These are phyloP conservation scores for Cryptoblepharus egeriae DNA, from an alignment of 2,797 vertebrate species.

Conservation along the genomic window DNA sequence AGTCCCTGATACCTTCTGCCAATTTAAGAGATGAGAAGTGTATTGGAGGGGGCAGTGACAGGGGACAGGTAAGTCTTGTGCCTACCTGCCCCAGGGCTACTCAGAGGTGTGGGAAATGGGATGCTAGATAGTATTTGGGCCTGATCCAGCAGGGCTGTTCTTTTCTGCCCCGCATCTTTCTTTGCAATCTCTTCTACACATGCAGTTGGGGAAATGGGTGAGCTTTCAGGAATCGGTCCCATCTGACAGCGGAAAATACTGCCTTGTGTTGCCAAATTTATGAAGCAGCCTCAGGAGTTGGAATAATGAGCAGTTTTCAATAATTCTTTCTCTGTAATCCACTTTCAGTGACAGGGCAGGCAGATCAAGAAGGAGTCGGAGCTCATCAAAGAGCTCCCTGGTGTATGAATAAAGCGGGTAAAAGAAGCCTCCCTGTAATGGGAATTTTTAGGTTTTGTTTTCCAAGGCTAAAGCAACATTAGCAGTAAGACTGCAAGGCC, in stretches of 20 bases:
- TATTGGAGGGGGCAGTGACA: too few relatives aligned
- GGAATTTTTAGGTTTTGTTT: slow-evolving; percentile 19
- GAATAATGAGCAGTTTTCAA: neutral
- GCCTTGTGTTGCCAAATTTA: neutral
- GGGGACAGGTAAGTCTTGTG: too few relatives aligned
- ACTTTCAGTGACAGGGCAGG: neutral
- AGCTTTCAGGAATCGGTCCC: too few relatives aligned
- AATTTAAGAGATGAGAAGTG: too few relatives aligned
- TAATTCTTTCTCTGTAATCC: slow-evolving; percentile 5
- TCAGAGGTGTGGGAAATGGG: too few relatives aligned
- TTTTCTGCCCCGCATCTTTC: too few relatives aligned
- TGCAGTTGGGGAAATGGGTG: too few relatives aligned
- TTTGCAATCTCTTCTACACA: too few relatives aligned
- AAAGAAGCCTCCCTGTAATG: slow-evolving; percentile 46
- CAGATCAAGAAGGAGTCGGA: slow-evolving; percentile 31
- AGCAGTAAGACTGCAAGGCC: slow-evolving; percentile 35
- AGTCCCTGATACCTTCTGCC: too few relatives aligned
- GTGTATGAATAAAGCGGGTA: slow-evolving; percentile 25
- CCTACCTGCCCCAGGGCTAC: too few relatives aligned
- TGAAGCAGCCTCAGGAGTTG: neutral
- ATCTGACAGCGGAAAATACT: neutral
- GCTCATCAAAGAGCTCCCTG: slow-evolving; percentile 33
- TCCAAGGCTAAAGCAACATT: slow-evolving; percentile 4
- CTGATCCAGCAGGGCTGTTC: too few relatives aligned
- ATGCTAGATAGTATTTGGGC: too few relatives aligned